Conservation (phyloP, 1,140 invertebrate genomes). For the Globodera rostochiensis region DNA sequence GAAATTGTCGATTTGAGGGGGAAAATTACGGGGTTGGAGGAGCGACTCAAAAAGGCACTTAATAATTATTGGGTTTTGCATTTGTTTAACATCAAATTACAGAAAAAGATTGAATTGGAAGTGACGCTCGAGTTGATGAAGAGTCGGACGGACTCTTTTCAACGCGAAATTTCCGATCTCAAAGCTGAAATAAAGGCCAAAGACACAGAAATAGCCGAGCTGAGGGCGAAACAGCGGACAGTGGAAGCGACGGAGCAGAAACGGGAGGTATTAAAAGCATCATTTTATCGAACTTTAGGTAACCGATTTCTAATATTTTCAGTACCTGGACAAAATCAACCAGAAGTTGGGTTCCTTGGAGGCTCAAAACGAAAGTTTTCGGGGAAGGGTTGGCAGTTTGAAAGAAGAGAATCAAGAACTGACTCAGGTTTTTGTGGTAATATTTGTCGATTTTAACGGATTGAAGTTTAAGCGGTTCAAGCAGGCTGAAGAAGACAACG, state of each 20-base stretch:
- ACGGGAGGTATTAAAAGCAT: constrained; percentile 14
- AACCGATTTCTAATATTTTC: neutral
- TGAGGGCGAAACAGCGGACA: neutral
- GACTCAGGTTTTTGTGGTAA: constrained; percentile 30
- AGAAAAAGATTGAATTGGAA: constrained; percentile 37
- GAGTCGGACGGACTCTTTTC: constrained; percentile 16
- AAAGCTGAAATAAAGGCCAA: constrained; percentile 28
- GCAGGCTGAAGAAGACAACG: constrained; percentile 36
- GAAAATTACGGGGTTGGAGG: constrained; percentile 30
- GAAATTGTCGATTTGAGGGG: constrained; percentile 31
- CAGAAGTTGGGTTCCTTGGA: constrained; percentile 27
- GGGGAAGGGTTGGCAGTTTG: constrained; percentile 30
- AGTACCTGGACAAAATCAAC: constrained; percentile 30
- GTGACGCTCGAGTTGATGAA: constrained; percentile 31
- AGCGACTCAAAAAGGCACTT: constrained; percentile 23
- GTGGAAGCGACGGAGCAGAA: neutral
- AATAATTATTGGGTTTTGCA: neutral
- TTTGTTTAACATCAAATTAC: constrained; percentile 18
- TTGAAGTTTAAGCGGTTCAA: neutral
- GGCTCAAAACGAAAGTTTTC: constrained; percentile 32
- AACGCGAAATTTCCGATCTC: constrained; percentile 22
- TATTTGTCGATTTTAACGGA: neutral
- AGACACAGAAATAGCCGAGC: constrained; percentile 16
- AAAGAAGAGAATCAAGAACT: constrained; percentile 36
- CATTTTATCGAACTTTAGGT: neutral